Evolutionary conservation across 2,888 invertebrate species (phyloP), one percentile per base, ranked within the genome.

Genomic region (Pseudeuparius sepicola): DNA sequence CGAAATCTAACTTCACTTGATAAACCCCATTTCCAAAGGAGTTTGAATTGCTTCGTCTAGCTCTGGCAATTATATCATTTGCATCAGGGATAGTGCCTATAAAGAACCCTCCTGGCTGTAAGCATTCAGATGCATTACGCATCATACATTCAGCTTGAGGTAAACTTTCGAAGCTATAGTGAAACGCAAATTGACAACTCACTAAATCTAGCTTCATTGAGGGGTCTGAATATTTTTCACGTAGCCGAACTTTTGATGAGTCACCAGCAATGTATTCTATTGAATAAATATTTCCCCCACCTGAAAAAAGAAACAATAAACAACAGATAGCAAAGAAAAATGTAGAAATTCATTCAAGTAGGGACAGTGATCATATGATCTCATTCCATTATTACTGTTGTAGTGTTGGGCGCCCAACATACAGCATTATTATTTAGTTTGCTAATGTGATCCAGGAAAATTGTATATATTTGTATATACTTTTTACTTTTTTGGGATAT

Each of bases 101-200:
- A 55, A 99, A 98, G 58, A 76, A 92, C 2, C 98, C 97, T 37
- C 89, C 96, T 1, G 84, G 77, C 47, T 73, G 74, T 12, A 99
- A 67, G 57, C 84, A 84, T 57, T 93, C 93, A 4, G 90, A 78
- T 5, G 87, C 87, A 66, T 99, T 99, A 39, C 74, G 73, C 4
- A 98, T 65, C 90, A 97, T 92, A 56, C 81, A 78, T 55, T 88
- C 79, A 1, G 93, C 93, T 65, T 96, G 93, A 3, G 68, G 63
- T 40, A 89, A 63, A 38, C 85, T 83, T 63, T 93, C 92, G 63
- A 94, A 96, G 54, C 86, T 81, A 57, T 99, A 99, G 65, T 99
- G 98, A 57, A 98, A 83, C 13, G 94, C 89, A 72, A 99, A 99
- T 63, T 99, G 98, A 58, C 94, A 94, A 58, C 93, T 94, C 1